Evolutionary conservation across 2,888 invertebrate species (phyloP).

Genomic region (Drosophila gaucha): DNA sequence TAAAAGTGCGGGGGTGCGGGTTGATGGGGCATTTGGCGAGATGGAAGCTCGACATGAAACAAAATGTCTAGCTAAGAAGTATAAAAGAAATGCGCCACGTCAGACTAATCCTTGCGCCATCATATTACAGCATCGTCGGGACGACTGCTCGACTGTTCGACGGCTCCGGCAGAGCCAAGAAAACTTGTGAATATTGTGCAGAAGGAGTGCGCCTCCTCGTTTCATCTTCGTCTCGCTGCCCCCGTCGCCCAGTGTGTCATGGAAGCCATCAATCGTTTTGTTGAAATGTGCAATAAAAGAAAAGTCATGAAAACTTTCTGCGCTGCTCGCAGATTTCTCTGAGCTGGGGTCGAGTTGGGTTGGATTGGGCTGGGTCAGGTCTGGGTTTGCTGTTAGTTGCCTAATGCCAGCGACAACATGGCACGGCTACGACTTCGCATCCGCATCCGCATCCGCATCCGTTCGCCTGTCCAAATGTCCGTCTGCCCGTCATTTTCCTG

Average conservation of each 20-base stretch:
- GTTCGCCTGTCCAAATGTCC: constrained; percentile 39
- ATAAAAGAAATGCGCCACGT: constrained; percentile 74
- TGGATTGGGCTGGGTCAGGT: constrained; percentile 11
- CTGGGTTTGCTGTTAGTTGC: constrained; percentile 56
- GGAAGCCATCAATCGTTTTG: constrained; percentile 84
- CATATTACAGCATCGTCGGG: constrained; percentile 70
- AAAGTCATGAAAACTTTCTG: constrained; percentile 83
- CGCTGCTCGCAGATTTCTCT: constrained; percentile 76
- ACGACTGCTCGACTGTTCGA: constrained; percentile 32
- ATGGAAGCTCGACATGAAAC: constrained; percentile 64
- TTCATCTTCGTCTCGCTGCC: constrained; percentile 19
- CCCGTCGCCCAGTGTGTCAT: constrained; percentile 65
- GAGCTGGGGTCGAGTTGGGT: constrained; percentile 15
- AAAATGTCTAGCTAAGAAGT: constrained; percentile 73
- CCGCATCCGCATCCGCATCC: constrained; percentile 47
- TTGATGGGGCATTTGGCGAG: constrained; percentile 3
- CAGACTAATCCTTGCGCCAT: constrained; percentile 83
- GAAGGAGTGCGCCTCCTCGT: constrained; percentile 9
- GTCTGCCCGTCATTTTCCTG: constrained; percentile 64
- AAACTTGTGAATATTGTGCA: constrained; percentile 81
- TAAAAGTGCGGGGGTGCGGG: constrained; percentile 16
- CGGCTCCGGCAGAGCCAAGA: constrained; percentile 43
- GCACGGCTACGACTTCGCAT: constrained; percentile 54
- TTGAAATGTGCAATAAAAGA: constrained; percentile 83
- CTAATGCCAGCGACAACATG: constrained; percentile 79